Evolutionary conservation across 1,140 invertebrate species (phyloP), one percentile per base, ranked within the genome.

Genomic region (Anoplolepis gracilipes): DNA sequence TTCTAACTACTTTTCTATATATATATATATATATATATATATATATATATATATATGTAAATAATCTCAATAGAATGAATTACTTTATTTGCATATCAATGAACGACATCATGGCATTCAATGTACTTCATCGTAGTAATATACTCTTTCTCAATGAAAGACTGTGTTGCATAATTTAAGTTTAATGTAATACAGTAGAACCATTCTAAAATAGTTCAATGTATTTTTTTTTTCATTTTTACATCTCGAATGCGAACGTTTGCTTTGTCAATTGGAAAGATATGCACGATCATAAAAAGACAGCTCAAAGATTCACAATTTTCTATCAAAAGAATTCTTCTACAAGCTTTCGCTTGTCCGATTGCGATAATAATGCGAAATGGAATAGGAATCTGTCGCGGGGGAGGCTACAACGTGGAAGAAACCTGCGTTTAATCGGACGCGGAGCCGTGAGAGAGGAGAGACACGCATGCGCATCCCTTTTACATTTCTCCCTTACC

Each of bases 371-470:
- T 59, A 22, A 72, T 19, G 72, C 33, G 49, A 33, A 4, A 65
- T 64, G n/a, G 42, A 69, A 79, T n/a, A 13, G 7, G 73, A 64
- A 39, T 36, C 42, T 16, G 75, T 6, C 25, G 28, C 39, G 75
- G 39, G 39, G 39, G 36, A 5, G 57, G 25, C 36, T 42, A 36
- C 57, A 39, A 61, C 73, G 59, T 64, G 61, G 22, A 19, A 62
- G 75, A 36, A 57, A 69, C 82, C 65, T 46, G 69, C 87, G 86
- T 87, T 85, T 87, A 79, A 87, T 88, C 86, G 75, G 81, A 57
- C 69, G 16, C 57, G 59, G 59, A 65, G 78, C 28, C 57, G 28
- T n/a, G 75, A 57, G n/a, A 57, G 77, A 25, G 13, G 13, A 30
- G 65, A 8, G 8, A 10, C 16, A 30, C 55, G 72, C 84, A 16